A percentile compares a stretch with the other conserved stretches of the same genome.
These are phyloP conservation scores for Scolopax bukidnonensis DNA, from an alignment of 2,797 vertebrate species.

Conservation along the genomic window DNA sequence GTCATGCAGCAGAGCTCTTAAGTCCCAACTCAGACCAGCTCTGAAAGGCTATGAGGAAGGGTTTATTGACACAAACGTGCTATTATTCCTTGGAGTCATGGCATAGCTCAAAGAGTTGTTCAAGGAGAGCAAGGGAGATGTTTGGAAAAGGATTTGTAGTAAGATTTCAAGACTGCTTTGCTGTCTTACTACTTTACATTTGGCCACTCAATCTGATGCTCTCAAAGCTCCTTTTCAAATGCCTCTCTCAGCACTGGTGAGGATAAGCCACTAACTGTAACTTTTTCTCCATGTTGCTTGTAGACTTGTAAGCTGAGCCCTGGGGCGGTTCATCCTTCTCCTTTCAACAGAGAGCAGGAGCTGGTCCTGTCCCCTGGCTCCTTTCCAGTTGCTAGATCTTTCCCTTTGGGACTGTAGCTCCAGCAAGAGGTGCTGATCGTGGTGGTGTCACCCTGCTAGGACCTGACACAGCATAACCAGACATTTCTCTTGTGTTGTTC, in stretches of 20 bases:
- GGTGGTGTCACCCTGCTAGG: neutral
- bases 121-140: neutral
- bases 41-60: neutral
- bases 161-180: neutral
- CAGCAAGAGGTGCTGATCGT: neutral
- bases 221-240: neutral
- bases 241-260: neutral
- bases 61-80: accelerated
- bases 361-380: neutral
- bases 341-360: neutral
- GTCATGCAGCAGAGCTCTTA: neutral
- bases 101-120: neutral
- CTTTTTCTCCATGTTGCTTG: accelerated
- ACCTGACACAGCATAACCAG: constrained; percentile 8
- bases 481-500: neutral
- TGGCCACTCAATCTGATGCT: neutral
- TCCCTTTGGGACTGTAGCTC: neutral
- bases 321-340: neutral
- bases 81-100: accelerated
- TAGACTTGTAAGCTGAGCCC: neutral
- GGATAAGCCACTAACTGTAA: neutral
- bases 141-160: neutral
- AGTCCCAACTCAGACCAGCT: neutral
- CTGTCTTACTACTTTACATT: neutral
- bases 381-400: neutral